Evolutionary conservation across 2,888 invertebrate genomes (phyloP).

Genomic region (Ellobium chinense): DNA sequence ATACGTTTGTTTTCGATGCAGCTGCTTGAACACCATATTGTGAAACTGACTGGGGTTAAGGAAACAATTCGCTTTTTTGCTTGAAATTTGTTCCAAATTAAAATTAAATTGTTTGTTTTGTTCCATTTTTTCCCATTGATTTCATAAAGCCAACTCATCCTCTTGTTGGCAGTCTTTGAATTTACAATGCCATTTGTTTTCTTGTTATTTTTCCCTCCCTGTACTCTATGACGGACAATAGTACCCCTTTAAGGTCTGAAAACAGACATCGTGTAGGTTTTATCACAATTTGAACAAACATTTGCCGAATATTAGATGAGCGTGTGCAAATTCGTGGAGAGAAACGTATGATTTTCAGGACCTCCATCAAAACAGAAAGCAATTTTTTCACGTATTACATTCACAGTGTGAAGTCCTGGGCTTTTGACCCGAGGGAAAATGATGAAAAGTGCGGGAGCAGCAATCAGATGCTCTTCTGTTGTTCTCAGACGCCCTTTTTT

Average conservation of each 20-base stretch:
- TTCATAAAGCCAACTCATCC: not conserved
- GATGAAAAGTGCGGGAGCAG: not conserved
- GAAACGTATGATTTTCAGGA: not conserved
- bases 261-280: too few relatives aligned
- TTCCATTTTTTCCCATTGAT: not conserved
- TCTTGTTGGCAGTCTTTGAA: not conserved
- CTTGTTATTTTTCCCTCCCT: too few relatives aligned
- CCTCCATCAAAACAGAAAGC: not conserved
- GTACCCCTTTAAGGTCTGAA: not conserved
- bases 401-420: not conserved
- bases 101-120: slow-evolving; percentile 14
- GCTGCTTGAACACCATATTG: slow-evolving; percentile 11
- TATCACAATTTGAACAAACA: too few relatives aligned
- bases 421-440: not conserved
- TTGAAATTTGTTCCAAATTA: not conserved
- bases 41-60: not conserved
- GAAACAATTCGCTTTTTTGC: not conserved
- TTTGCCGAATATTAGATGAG: too few relatives aligned
- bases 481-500: not conserved
- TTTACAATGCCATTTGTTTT: too few relatives aligned
- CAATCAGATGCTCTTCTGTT: not conserved
- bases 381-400: not conserved
- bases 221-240: too few relatives aligned
- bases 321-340: not conserved
- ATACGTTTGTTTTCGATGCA: not conserved